These are phyloP conservation scores for Pogona vitticeps DNA, from an alignment of 2,113 vertebrate species.

Conservation along the genomic window DNA sequence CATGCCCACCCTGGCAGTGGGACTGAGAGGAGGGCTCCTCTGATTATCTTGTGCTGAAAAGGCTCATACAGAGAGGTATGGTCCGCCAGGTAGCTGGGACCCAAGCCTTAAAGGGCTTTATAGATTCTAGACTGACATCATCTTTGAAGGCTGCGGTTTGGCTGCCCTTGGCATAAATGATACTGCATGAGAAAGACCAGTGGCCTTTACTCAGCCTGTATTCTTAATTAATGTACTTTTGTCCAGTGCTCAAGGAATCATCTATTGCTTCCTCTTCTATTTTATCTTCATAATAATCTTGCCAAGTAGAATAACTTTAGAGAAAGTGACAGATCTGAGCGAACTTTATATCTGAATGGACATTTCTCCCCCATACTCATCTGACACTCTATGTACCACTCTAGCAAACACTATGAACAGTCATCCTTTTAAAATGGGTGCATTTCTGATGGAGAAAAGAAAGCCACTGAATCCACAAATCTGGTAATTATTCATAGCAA, in stretches of 20 bases:
- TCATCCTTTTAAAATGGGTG: not conserved
- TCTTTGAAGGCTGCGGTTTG: too few species aligned
- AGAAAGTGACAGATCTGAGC: not conserved
- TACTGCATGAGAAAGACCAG: not conserved
- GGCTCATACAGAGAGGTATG: too few species aligned
- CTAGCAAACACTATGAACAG: not conserved
- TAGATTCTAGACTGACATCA: too few species aligned
- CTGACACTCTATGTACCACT: not conserved
- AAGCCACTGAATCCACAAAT: not conserved
- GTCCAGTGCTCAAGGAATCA: not conserved
- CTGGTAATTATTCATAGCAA: fast-evolving
- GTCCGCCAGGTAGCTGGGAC: too few species aligned
- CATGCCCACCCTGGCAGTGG: too few species aligned
- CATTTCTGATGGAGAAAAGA: slow-evolving; percentile 4
- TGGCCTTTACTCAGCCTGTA: not conserved
- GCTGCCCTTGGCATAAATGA: not conserved
- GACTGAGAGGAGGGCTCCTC: too few species aligned
- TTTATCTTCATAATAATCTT: not conserved
- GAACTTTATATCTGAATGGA: not conserved
- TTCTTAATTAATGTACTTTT: not conserved
- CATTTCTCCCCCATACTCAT: not conserved
- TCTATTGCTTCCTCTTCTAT: not conserved
- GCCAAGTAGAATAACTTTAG: not conserved
- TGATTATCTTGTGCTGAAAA: too few species aligned
- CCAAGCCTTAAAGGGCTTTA: too few species aligned